phyloP scores from a whole-genome alignment of 2,797 vertebrate species.

The Chaunax sp. region DNA sequence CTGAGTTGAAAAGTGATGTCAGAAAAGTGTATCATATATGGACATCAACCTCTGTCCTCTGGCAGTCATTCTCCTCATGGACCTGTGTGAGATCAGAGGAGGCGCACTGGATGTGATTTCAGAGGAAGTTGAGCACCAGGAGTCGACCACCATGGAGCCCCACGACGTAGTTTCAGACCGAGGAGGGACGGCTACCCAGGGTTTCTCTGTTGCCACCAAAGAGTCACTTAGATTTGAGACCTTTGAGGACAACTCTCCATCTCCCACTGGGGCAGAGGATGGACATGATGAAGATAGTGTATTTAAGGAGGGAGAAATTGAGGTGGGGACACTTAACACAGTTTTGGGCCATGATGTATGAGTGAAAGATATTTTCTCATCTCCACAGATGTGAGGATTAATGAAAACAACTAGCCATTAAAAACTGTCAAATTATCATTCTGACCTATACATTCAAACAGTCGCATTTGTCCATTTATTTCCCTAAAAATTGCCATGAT shows the following conservation, averaged over 20 bases:
- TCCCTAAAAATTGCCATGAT: neutral
- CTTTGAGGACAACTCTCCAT: slow-evolving; percentile 60
- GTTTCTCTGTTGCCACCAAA: slow-evolving; percentile 72
- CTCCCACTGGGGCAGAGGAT: slow-evolving; percentile 59
- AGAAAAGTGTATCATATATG: neutral
- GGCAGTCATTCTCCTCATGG: slow-evolving; percentile 71
- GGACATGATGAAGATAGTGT: slow-evolving; percentile 64
- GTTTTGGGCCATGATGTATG: neutral
- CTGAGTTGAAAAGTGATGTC: neutral
- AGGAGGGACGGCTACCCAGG: slow-evolving; percentile 58
- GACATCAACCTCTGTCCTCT: neutral
- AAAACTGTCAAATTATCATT: neutral
- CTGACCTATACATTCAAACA: neutral
- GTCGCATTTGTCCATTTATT: neutral
- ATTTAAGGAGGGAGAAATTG: slow-evolving; percentile 56
- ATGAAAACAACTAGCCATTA: neutral
- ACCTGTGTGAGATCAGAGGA: slow-evolving; percentile 84
- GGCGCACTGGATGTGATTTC: slow-evolving; percentile 82
- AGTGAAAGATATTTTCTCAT: neutral
- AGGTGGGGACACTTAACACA: slow-evolving; percentile 49
- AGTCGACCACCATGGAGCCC: slow-evolving; percentile 51
- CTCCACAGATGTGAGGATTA: neutral
- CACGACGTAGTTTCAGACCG: slow-evolving; percentile 31
- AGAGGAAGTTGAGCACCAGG: slow-evolving; percentile 77
- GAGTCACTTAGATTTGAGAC: slow-evolving; percentile 75